Evolutionary conservation across 1,140 invertebrate genomes (phyloP).

Genomic region (Cecropterus lyciades): DNA sequence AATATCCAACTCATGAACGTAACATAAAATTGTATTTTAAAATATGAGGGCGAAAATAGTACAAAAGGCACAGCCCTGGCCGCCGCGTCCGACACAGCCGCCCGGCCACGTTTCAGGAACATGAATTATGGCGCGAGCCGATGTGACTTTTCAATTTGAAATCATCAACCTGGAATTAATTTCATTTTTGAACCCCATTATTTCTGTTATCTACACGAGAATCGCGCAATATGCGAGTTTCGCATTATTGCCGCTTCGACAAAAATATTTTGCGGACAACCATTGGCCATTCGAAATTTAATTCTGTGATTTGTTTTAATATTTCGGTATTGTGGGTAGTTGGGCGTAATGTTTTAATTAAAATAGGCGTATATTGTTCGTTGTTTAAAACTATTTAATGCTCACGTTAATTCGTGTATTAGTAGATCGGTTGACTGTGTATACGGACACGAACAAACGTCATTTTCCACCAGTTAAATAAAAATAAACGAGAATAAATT

Average conservation of each 20-base stretch:
- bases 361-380: neutral
- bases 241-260: conserved; percentile 73
- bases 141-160: conserved; percentile 85
- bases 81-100: conserved; percentile 72
- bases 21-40: neutral
- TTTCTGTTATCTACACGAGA: conserved; percentile 81
- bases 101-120: conserved; percentile 82
- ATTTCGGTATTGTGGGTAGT: too few species aligned
- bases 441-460: neutral
- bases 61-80: conserved; percentile 58
- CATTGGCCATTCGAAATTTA: conserved; percentile 42
- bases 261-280: conserved; percentile 69
- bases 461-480: neutral
- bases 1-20: neutral
- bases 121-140: conserved; percentile 82
- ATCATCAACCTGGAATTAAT: conserved; percentile 85
- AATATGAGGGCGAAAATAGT: conserved; percentile 16
- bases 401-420: neutral
- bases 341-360: conserved; percentile 11
- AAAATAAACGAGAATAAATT: neutral
- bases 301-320: conserved; percentile 42
- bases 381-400: neutral
- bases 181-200: conserved; percentile 84
- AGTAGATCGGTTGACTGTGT: neutral
- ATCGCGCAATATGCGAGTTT: conserved; percentile 80